Percentiles rank a stretch among this genome's conserved stretches.
Evolutionary conservation across 2,113 vertebrate genomes (phyloP).

Genomic region (Numida meleagris): DNA sequence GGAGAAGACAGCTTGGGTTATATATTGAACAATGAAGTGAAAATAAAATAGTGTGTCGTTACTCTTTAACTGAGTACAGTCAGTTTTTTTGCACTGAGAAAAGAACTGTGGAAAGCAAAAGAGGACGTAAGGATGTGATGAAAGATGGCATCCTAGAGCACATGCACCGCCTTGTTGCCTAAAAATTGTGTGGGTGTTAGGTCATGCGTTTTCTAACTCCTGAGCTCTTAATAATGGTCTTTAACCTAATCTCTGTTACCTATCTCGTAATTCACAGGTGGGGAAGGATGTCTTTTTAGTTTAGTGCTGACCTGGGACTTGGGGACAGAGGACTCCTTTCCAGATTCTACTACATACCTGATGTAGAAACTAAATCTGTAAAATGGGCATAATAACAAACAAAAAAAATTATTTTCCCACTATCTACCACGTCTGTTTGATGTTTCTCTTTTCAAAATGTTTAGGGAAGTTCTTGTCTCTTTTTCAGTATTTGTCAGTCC

Average conservation of each 20-base stretch:
- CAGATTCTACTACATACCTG: not conserved
- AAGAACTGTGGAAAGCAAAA: not conserved
- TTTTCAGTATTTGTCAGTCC: not conserved
- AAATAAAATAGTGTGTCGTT: not conserved
- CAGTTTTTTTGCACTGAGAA: not conserved
- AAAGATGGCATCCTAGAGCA: not conserved
- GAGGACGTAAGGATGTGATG: not conserved
- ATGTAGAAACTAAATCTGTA: not conserved
- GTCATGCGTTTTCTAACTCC: not conserved
- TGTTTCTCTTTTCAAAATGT: not conserved
- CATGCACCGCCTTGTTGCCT: not conserved
- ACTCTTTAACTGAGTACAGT: not conserved
- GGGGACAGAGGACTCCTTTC: not conserved
- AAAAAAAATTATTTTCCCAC: not conserved
- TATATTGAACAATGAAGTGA: not conserved
- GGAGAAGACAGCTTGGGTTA: not conserved
- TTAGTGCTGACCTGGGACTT: not conserved
- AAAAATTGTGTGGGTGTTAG: not conserved
- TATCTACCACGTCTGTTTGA: not conserved
- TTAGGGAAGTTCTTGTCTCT: not conserved
- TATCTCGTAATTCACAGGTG: not conserved
- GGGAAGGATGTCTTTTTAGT: not conserved
- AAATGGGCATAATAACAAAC: accelerated
- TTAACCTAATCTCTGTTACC: not conserved
- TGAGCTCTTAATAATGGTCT: not conserved